A percentile compares a stretch with the other conserved stretches of the same genome.
Evolutionary conservation across 2,113 vertebrate genomes (phyloP).

Genomic region (Heterotilapia buettikoferi): DNA sequence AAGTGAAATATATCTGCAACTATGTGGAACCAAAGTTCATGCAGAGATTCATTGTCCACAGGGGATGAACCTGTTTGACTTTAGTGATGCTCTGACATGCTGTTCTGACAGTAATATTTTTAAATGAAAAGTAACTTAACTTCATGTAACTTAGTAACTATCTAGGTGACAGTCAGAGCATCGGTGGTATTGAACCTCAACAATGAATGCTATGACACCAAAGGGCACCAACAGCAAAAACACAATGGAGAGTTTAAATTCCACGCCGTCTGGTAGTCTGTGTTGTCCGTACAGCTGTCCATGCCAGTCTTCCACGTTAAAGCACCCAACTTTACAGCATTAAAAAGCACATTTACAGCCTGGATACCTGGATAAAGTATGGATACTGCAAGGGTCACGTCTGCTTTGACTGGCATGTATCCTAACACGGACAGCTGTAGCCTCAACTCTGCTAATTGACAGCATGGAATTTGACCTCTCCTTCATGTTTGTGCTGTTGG

Average conservation of each 20-base stretch:
- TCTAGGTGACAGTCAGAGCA: accelerated
- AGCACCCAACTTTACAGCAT: background rate
- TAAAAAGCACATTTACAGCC: background rate
- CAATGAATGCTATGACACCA: background rate
- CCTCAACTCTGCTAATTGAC: background rate
- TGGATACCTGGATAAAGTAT: background rate
- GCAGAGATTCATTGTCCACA: background rate
- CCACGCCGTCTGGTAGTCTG: accelerated
- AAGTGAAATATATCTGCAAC: background rate
- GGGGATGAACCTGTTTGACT: background rate
- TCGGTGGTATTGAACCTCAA: background rate
- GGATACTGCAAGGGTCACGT: background rate
- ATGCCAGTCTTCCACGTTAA: background rate
- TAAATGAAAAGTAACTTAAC: background rate
- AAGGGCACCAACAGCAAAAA: background rate
- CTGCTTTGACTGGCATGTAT: background rate
- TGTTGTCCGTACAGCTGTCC: background rate
- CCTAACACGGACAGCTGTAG: background rate
- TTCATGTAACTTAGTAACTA: background rate
- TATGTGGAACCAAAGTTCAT: background rate
- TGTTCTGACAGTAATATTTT: background rate
- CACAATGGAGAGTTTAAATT: background rate
- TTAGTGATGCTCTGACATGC: background rate
- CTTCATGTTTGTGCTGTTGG: background rate
- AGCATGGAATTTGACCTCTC: background rate